A percentile compares a stretch with the other conserved stretches of the same genome.
Conservation (phyloP, 2,113 vertebrate species). For the Mastomys natalensis region DNA sequence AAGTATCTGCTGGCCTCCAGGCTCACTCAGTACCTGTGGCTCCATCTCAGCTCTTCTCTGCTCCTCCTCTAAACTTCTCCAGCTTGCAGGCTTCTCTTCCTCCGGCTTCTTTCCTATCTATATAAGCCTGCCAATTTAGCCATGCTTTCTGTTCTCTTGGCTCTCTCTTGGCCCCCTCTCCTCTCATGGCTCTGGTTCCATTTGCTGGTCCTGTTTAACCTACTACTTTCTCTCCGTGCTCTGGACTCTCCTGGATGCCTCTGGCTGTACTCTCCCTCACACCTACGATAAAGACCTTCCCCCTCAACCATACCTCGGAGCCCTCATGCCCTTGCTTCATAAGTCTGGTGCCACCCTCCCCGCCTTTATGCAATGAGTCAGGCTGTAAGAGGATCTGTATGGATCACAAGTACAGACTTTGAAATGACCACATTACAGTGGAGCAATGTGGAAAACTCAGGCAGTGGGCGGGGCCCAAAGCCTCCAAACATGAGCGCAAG, state of each 20-base stretch:
- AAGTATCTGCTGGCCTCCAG: not conserved
- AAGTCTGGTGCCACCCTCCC: not conserved
- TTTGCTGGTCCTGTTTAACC: not conserved
- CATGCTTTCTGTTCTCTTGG: not conserved
- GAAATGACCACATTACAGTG: not conserved
- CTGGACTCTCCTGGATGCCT: not conserved
- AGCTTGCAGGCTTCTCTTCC: not conserved
- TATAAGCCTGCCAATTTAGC: not conserved
- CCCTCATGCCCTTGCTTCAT: not conserved
- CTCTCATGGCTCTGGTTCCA: not conserved
- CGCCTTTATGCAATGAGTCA: not conserved
- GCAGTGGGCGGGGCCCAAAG: not conserved
- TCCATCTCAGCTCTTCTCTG: not conserved
- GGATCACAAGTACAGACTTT: not conserved
- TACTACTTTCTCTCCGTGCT: not conserved
- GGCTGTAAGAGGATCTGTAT: not conserved
- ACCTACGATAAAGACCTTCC: not conserved
- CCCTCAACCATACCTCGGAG: not conserved
- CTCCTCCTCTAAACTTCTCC: not conserved
- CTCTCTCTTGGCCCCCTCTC: not conserved
- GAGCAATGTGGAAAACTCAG: not conserved
- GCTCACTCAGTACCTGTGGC: not conserved
- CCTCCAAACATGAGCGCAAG: not conserved
- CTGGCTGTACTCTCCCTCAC: not conserved
- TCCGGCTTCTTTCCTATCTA: not conserved